Evolutionary conservation across 2,797 vertebrate genomes (phyloP).

Genomic region (Lepilemur septentrionalis): DNA sequence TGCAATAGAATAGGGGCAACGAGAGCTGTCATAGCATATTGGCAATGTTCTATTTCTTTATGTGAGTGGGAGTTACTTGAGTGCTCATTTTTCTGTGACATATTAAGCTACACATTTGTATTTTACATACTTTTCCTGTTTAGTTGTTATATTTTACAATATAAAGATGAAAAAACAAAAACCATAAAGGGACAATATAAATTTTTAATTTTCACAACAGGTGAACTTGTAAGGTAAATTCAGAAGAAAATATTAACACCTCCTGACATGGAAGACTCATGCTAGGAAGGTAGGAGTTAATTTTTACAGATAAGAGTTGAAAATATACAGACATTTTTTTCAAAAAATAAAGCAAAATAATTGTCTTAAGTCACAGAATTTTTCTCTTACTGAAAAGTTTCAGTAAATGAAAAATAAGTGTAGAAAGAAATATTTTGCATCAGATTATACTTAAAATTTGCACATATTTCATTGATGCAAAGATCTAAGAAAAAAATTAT

Average conservation of each 20-base stretch:
- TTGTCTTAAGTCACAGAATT: background rate
- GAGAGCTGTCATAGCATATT: background rate
- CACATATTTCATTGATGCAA: background rate
- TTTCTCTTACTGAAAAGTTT: background rate
- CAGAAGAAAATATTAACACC: background rate
- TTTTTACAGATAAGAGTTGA: background rate
- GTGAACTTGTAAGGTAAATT: background rate
- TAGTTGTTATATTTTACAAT: background rate
- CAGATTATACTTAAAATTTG: slow-evolving; percentile 5
- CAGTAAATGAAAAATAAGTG: background rate
- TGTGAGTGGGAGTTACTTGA: background rate
- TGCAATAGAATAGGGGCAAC: background rate
- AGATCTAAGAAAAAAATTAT: background rate
- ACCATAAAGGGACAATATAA: background rate
- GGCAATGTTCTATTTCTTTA: background rate
- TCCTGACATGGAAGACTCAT: background rate
- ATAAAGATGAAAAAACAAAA: background rate
- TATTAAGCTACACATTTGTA: background rate
- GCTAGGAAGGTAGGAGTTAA: background rate
- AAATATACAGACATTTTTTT: background rate
- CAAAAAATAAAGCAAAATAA: background rate
- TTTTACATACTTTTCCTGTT: background rate
- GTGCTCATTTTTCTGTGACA: background rate
- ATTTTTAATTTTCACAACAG: background rate
- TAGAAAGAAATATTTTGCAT: background rate